phyloP scores from a whole-genome alignment of 2,113 vertebrate species.

The Shinisaurus crocodilurus region DNA sequence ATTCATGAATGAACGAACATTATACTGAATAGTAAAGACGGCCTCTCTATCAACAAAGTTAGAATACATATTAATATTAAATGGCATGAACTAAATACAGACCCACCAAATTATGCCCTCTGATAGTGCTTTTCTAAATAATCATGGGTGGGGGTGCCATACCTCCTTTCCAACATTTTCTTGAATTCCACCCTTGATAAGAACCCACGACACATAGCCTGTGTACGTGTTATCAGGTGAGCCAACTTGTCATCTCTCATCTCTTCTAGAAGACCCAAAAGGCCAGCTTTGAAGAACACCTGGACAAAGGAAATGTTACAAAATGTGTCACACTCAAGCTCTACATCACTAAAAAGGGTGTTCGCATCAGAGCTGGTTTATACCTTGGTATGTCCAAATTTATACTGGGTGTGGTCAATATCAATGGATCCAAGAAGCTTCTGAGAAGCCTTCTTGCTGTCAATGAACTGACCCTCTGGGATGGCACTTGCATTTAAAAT shows the following conservation, averaged over 20 bases:
- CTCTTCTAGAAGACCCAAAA: slow-evolving; percentile 86
- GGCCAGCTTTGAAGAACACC: slow-evolving; percentile 92
- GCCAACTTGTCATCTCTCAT: slow-evolving; percentile 85
- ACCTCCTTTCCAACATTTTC: slow-evolving; percentile 88
- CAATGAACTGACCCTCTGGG: slow-evolving; percentile 83
- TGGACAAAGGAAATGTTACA: slow-evolving; percentile 49
- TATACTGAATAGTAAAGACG: slow-evolving; percentile 87
- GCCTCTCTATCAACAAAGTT: slow-evolving; percentile 76
- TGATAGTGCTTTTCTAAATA: background rate
- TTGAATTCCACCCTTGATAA: slow-evolving; percentile 87
- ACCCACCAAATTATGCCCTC: background rate
- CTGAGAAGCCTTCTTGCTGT: slow-evolving; percentile 89
- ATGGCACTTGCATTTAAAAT: slow-evolving; percentile 80
- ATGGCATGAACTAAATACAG: background rate
- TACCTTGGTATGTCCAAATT: slow-evolving; percentile 92
- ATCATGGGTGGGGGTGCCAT: background rate
- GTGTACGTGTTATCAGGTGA: slow-evolving; percentile 84
- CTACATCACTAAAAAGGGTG: background rate
- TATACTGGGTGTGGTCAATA: slow-evolving; percentile 88
- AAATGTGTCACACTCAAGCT: background rate
- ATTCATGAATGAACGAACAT: slow-evolving; percentile 86
- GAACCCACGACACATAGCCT: slow-evolving; percentile 83
- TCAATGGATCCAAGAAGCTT: slow-evolving; percentile 89
- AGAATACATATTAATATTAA: background rate
- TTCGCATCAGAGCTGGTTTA: background rate